These are phyloP conservation scores for Papilio machaon DNA, from an alignment of 1,140 invertebrate genomes.

Conservation along the genomic window DNA sequence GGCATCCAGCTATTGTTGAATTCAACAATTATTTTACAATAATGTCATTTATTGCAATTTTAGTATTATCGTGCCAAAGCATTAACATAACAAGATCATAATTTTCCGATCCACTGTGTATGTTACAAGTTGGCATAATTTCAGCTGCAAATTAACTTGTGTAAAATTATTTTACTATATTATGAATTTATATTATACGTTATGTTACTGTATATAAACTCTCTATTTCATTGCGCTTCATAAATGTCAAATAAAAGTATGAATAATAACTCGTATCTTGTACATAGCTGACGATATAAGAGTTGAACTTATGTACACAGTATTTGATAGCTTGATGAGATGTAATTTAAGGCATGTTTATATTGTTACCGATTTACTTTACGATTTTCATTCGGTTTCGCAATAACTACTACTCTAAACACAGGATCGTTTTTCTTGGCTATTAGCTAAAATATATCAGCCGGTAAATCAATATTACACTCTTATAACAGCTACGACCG, in stretches of 20 bases:
- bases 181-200: background rate
- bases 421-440: background rate
- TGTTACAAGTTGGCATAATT: conserved; percentile 6
- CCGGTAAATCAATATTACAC: background rate
- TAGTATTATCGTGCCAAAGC: background rate
- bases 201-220: background rate
- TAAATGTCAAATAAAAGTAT: background rate
- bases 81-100: background rate
- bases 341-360: background rate
- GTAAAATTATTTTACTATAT: background rate
- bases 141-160: background rate
- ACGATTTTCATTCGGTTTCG: background rate
- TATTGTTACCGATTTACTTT: background rate
- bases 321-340: background rate
- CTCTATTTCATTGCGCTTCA: background rate
- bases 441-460: background rate
- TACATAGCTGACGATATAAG: background rate
- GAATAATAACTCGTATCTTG: too few relatives aligned
- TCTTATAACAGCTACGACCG: too few relatives aligned
- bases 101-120: background rate
- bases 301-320: background rate
- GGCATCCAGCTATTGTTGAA: too few relatives aligned
- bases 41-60: background rate
- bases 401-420: background rate
- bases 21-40: background rate